Evolutionary conservation across 2,888 invertebrate species (phyloP).

Genomic region (Smittia sp.): DNA sequence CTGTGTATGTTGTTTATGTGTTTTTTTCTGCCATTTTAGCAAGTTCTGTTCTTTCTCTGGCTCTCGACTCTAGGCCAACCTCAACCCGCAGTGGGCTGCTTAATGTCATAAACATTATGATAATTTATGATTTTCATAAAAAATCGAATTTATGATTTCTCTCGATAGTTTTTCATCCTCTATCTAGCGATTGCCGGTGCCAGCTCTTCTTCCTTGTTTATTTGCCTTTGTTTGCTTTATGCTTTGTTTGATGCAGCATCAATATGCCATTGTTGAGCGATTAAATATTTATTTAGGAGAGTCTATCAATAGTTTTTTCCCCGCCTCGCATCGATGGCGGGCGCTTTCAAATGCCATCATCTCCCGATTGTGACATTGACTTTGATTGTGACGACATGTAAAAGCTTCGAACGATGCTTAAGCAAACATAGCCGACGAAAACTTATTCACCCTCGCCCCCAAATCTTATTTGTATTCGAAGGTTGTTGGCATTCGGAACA

Average conservation of each 20-base stretch:
- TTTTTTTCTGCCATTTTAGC: not conserved
- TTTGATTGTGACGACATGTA: not conserved
- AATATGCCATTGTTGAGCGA: not conserved
- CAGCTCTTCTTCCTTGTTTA: not conserved
- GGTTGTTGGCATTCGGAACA: conserved; percentile 65
- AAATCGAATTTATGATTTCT: not conserved
- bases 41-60: not conserved
- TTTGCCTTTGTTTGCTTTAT: not conserved
- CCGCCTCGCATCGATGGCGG: no score
- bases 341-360: not conserved
- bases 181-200: not conserved
- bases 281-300: not conserved
- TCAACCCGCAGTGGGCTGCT: conserved; percentile 14
- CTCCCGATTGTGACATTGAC: not conserved
- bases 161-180: conserved; percentile 19
- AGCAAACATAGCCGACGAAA: no score
- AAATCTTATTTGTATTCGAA: conserved; percentile 44
- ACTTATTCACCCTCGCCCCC: no score
- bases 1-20: not conserved
- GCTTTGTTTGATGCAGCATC: not conserved
- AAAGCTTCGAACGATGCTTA: not conserved
- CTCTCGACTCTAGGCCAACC: not conserved
- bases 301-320: not conserved
- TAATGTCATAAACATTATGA: conserved; percentile 37
- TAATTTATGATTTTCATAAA: conserved; percentile 34